Evolutionary conservation across 2,888 invertebrate species (phyloP).

Genomic region (Argyra leucocephala): DNA sequence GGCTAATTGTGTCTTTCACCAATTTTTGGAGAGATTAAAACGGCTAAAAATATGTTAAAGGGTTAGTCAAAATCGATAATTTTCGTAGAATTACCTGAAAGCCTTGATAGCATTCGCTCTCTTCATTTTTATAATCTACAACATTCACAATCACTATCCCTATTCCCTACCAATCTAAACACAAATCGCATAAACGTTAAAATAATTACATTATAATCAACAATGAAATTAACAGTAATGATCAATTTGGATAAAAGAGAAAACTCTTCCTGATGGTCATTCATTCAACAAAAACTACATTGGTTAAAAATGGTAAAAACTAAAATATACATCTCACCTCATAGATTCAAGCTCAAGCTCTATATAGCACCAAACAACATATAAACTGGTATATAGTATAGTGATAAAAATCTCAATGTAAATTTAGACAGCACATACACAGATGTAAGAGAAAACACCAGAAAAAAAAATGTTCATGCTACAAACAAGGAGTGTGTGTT

Average conservation of each 20-base stretch:
- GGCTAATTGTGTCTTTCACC: too few species aligned
- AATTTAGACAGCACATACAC: background rate
- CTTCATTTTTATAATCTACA: too few species aligned
- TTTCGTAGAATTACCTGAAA: too few species aligned
- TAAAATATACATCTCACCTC: background rate
- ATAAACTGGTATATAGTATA: background rate
- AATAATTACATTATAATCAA: background rate
- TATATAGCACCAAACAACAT: background rate
- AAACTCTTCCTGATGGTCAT: background rate
- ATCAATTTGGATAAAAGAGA: too few species aligned
- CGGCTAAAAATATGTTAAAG: too few species aligned
- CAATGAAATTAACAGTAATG: too few species aligned
- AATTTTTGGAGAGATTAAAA: too few species aligned
- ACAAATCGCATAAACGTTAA: background rate
- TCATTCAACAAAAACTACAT: background rate
- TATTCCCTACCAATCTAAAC: too few species aligned
- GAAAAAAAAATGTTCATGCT: background rate
- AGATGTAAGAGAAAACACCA: background rate
- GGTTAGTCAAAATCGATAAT: too few species aligned
- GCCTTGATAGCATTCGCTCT: too few species aligned
- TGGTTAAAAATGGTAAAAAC: background rate
- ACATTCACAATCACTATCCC: too few species aligned
- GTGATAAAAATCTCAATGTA: background rate
- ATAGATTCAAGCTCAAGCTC: background rate
- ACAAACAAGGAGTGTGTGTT: background rate